Evolutionary conservation across 2,113 vertebrate species (phyloP).

Genomic region (Heliornis fulica): DNA sequence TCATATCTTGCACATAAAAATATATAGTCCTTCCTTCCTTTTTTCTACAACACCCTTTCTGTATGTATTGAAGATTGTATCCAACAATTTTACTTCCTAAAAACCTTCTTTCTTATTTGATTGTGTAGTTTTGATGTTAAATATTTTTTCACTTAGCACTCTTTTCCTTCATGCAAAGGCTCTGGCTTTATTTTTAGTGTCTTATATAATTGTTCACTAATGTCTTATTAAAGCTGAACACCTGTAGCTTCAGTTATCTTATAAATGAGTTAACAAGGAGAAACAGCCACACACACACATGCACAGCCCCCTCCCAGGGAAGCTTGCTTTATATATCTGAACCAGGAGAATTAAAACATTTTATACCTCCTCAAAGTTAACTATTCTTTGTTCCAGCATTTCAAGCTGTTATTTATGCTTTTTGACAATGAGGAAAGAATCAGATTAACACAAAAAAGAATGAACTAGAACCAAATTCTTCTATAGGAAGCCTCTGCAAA

Average conservation of each 20-base stretch:
- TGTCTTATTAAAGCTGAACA: conserved; percentile 57
- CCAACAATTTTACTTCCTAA: background rate
- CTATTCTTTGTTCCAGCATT: background rate
- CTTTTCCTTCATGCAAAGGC: background rate
- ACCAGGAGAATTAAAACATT: background rate
- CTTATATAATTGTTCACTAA: conserved; percentile 38
- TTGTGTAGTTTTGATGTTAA: background rate
- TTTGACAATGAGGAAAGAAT: background rate
- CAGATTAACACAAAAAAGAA: background rate
- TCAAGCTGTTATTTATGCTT: background rate
- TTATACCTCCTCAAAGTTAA: background rate
- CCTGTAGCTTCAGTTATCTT: conserved; percentile 39
- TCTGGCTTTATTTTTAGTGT: conserved; percentile 20
- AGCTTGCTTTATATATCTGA: background rate
- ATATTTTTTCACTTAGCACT: background rate
- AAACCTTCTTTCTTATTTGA: background rate
- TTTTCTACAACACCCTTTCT: background rate
- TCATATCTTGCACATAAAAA: background rate
- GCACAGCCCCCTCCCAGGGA: background rate
- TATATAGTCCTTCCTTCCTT: background rate
- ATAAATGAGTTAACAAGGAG: conserved; percentile 40
- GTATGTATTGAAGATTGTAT: background rate
- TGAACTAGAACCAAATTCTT: background rate
- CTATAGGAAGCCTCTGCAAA: background rate
- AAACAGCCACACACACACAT: too few relatives aligned